These are phyloP conservation scores for Nothoprocta perdicaria DNA, from an alignment of 2,113 vertebrate genomes.

Conservation along the genomic window DNA sequence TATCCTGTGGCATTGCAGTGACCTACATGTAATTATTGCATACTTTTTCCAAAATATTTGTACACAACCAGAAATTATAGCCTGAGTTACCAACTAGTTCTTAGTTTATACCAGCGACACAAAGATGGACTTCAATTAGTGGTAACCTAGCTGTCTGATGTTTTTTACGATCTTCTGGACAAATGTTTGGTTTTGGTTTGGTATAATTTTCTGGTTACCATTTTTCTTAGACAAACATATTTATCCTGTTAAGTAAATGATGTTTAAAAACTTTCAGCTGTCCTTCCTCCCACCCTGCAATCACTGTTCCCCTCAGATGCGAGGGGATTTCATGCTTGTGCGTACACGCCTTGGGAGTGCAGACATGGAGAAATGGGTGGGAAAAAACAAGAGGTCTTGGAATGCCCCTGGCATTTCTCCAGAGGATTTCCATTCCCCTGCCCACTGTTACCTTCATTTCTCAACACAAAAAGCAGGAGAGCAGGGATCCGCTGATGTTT, in stretches of 20 bases:
- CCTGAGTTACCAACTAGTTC: slow-evolving; percentile 54
- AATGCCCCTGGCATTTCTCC: neutral
- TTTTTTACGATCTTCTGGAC: slow-evolving; percentile 33
- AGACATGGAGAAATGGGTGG: neutral
- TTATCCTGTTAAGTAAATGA: slow-evolving; percentile 49
- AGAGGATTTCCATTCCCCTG: neutral
- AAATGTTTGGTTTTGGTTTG: slow-evolving; percentile 39
- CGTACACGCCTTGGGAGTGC: accelerated
- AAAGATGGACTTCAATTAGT: slow-evolving; percentile 45
- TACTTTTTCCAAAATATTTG: slow-evolving; percentile 71
- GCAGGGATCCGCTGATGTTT: neutral
- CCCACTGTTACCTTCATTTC: neutral
- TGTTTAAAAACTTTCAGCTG: slow-evolving; percentile 4
- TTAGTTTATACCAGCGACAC: slow-evolving; percentile 54
- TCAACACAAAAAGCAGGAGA: accelerated
- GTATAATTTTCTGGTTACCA: slow-evolving; percentile 42
- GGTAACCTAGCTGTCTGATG: slow-evolving; percentile 22
- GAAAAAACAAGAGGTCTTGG: neutral
- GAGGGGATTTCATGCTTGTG: neutral
- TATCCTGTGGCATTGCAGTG: slow-evolving; percentile 78
- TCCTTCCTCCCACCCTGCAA: neutral
- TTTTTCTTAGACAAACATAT: slow-evolving; percentile 53
- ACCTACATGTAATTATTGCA: slow-evolving; percentile 83
- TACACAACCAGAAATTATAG: slow-evolving; percentile 72
- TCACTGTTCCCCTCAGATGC: neutral